Evolutionary conservation across 1,140 invertebrate genomes (phyloP), one percentile per base, ranked within the genome.

Genomic region (Bombyx mori): DNA sequence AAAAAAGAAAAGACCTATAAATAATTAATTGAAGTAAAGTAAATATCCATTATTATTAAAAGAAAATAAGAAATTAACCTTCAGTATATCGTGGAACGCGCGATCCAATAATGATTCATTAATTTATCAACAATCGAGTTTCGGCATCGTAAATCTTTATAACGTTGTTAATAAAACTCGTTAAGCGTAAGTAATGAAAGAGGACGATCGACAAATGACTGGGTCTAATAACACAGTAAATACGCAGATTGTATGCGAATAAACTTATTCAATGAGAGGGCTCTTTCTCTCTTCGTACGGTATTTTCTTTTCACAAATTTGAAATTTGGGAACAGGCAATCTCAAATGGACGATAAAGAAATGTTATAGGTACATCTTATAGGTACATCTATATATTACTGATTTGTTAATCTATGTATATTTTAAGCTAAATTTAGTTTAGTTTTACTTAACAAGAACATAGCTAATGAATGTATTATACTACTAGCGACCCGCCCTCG

Each of bases 111-210:
- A 60, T 60, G 43, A 55, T 60, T 56, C 55, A 60, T 59, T 54
- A 59, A 54, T 49, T 47, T 52, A 59, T 59, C 53, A 18, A 42
- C 54, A 49, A 55, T 55, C 48, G 53, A 52, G 49, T 56, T 56
- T 54, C 47, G 43, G 2, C n/a, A 61, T 57, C 58, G 56, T 62
- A 61, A 62, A 62, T 63, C 58, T 62, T 60, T 49, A 52, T 60
- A 63, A 62, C 53, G 57, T 62, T 59, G 60, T 65, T 65, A 62
- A 62, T 65, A 65, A 65, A 65, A 55, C 54, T 59, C 60, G 59
- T 65, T 65, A 61, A 10, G 53, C 54, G 57, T 62, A 62, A 62
- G 57, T 62, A 62, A 65, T 65, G 60, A 58, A 65, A 61, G 43
- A 48, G 49, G 57, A 61, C 56, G 63, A 51, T 47, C 54, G 60